Conservation (phyloP, 2,888 invertebrate genomes). For the Adelognathus sp. region DNA sequence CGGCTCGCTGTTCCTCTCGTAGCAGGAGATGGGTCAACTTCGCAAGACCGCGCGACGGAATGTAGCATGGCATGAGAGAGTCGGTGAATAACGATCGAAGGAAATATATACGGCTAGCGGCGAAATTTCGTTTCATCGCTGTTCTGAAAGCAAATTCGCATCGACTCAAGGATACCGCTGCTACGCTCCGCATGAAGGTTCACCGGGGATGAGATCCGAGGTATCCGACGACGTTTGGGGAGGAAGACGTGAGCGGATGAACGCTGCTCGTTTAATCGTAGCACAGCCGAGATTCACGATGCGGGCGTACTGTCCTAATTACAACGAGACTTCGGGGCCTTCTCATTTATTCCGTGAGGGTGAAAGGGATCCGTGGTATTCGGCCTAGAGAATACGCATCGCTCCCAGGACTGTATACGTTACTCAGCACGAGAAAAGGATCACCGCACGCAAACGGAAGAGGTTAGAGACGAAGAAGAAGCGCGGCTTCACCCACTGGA, state of each 20-base stretch:
- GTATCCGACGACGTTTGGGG: slow-evolving; percentile 59
- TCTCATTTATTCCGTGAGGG: slow-evolving; percentile 64
- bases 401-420: slow-evolving; percentile 66
- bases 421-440: slow-evolving; percentile 48
- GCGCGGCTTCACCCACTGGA: slow-evolving; percentile 1
- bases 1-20: slow-evolving; percentile 23
- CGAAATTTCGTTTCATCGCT: slow-evolving; percentile 29
- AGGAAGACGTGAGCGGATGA: slow-evolving; percentile 54
- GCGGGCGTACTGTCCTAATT: slow-evolving; percentile 81
- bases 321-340: slow-evolving; percentile 76
- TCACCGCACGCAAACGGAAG: slow-evolving; percentile 23
- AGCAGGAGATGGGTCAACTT: slow-evolving; percentile 21
- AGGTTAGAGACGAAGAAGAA: slow-evolving; percentile 6
- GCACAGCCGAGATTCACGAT: slow-evolving; percentile 67
- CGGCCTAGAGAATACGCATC: slow-evolving; percentile 51
- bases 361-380: slow-evolving; percentile 68
- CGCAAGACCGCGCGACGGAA: slow-evolving; percentile 69
- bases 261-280: slow-evolving; percentile 39
- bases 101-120: slow-evolving; percentile 49
- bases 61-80: slow-evolving; percentile 72
- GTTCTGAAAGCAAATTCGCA: slow-evolving; percentile 17
- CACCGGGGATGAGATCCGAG: slow-evolving; percentile 7
- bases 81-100: slow-evolving; percentile 50
- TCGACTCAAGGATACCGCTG: slow-evolving; percentile 16
- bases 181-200: background rate